These are phyloP conservation scores for Isurus oxyrinchus DNA, from an alignment of 2,113 vertebrate species.

Conservation along the genomic window DNA sequence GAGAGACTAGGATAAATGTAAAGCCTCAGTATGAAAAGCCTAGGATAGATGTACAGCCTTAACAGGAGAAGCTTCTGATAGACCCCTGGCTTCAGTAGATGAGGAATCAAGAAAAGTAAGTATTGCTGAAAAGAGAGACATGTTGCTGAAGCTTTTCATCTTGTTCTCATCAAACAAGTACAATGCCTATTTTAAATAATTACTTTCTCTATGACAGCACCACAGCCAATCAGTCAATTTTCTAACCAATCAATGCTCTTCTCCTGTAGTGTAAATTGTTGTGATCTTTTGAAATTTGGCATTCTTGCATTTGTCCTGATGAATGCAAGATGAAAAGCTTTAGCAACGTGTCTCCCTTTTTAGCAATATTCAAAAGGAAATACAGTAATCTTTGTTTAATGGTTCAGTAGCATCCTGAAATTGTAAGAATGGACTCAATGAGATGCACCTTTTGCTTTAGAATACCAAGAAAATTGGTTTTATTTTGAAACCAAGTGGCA, in stretches of 20 bases:
- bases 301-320: background rate
- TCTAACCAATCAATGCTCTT: background rate
- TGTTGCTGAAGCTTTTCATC: no score
- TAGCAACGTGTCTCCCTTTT: no score
- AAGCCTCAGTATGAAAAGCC: background rate
- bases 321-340: background rate
- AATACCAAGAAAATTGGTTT: slow-evolving; percentile 96
- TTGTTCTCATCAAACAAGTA: background rate
- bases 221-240: background rate
- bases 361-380: no score
- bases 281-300: background rate
- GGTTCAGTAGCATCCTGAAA: background rate
- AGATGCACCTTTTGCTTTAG: slow-evolving; percentile 51
- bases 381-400: background rate
- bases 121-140: no score
- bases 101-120: background rate
- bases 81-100: background rate
- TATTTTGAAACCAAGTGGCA: slow-evolving; percentile 98
- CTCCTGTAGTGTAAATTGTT: background rate
- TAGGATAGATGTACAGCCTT: background rate
- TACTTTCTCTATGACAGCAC: background rate
- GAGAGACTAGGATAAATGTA: background rate
- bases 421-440: background rate
- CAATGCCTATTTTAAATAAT: background rate
- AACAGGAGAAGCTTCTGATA: background rate